A percentile compares a stretch with the other conserved stretches of the same genome.
Conservation (phyloP, 2,888 invertebrate genomes). For the Diaphora mendica region DNA sequence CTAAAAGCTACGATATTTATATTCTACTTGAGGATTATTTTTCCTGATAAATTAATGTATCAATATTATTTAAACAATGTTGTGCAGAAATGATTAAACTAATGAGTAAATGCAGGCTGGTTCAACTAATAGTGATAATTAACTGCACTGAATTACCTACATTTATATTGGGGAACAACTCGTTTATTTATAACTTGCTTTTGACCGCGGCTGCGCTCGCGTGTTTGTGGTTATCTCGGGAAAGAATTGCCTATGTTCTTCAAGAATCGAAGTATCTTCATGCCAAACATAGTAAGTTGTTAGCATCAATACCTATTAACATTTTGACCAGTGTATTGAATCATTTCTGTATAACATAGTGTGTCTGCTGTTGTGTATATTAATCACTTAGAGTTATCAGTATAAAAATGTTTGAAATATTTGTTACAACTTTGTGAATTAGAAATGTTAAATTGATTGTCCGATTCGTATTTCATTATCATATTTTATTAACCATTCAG, state of each 20-base stretch:
- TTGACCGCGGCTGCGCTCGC: no score
- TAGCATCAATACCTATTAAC: background rate
- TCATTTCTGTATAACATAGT: background rate
- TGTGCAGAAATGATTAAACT: background rate
- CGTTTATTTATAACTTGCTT: background rate
- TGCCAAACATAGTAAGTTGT: no score
- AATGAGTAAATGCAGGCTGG: background rate
- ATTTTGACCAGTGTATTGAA: background rate
- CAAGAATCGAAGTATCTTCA: no score
- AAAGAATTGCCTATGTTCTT: no score
- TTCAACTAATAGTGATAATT: background rate
- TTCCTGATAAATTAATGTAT: background rate
- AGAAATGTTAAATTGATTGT: background rate
- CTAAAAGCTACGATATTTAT: background rate
- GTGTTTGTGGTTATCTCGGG: no score
- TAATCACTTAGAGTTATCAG: background rate
- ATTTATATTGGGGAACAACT: background rate
- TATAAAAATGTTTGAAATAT: background rate
- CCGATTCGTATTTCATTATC: background rate
- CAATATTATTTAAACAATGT: background rate
- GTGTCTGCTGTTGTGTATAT: background rate
- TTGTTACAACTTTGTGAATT: background rate
- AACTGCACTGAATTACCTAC: background rate
- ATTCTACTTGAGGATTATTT: background rate
- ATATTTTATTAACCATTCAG: background rate